Evolutionary conservation across 1,140 invertebrate genomes (phyloP).

Genomic region (Pogonognathellus flavescens): DNA sequence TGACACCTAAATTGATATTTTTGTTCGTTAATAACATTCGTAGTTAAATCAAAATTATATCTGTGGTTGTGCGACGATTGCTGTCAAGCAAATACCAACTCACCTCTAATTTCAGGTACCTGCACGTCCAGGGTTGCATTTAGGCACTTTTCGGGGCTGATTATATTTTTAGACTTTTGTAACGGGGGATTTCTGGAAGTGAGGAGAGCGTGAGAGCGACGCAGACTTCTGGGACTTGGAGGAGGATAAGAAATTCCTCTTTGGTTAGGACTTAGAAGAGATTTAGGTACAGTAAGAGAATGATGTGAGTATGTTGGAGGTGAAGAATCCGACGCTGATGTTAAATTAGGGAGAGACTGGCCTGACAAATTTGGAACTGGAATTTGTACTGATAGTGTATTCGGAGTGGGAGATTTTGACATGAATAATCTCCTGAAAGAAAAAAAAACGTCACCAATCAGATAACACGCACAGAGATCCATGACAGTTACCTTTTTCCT

Average conservation of each 20-base stretch:
- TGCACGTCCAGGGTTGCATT: conserved; percentile 54
- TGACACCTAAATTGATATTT: conserved; percentile 66
- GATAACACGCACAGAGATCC: neutral
- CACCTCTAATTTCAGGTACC: conserved; percentile 69
- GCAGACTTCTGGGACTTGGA: conserved; percentile 80
- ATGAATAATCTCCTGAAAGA: conserved; percentile 67
- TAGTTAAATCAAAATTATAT: too few relatives aligned
- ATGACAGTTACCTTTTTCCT: too few relatives aligned
- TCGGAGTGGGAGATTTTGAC: conserved; percentile 73
- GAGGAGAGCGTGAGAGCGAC: conserved; percentile 78
- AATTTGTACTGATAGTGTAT: conserved; percentile 82
- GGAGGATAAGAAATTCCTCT: conserved; percentile 83
- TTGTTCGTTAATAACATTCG: neutral
- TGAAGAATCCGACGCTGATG: conserved; percentile 72
- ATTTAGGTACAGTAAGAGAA: conserved; percentile 69
- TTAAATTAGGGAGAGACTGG: conserved; percentile 82
- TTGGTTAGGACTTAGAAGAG: conserved; percentile 67
- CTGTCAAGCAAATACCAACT: conserved; percentile 63
- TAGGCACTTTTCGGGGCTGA: conserved; percentile 55
- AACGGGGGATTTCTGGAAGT: conserved; percentile 82
- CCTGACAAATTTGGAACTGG: conserved; percentile 76
- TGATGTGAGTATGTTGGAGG: conserved; percentile 71
- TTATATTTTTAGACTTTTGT: conserved; percentile 65
- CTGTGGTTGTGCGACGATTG: too few relatives aligned
- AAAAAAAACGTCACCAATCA: conserved; percentile 68